Percentiles rank a stretch among this genome's conserved stretches.
Evolutionary conservation across 1,140 invertebrate species (phyloP).

Genomic region (Eumeta japonica): DNA sequence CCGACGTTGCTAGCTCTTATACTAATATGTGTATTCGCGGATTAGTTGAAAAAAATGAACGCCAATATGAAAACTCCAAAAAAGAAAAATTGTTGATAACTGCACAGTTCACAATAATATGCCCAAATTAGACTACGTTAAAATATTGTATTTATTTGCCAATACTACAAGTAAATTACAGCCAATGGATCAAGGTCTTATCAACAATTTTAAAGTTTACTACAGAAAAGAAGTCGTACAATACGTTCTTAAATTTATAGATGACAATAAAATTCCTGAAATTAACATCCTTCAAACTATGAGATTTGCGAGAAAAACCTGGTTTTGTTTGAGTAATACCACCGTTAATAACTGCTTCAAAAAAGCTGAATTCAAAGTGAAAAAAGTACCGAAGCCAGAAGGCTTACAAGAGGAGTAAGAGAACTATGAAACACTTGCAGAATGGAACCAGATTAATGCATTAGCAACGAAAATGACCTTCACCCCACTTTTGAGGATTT

Average conservation of each 20-base stretch:
- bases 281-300: slow-evolving; percentile 17
- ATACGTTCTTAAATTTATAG: slow-evolving; percentile 1
- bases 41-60: slow-evolving; percentile 4
- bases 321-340: slow-evolving; percentile 15
- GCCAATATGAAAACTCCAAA: slow-evolving; percentile 3
- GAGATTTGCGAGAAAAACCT: slow-evolving; percentile 18
- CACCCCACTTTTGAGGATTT: slow-evolving; percentile 2
- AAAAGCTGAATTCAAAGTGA: slow-evolving; percentile 14
- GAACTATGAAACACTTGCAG: too few relatives aligned
- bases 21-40: too few relatives aligned
- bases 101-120: too few relatives aligned
- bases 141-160: slow-evolving; percentile 40
- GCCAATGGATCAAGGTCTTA: slow-evolving; percentile 53
- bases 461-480: not conserved
- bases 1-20: too few relatives aligned
- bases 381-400: slow-evolving; percentile 2
- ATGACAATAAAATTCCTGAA: slow-evolving; percentile 12
- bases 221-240: slow-evolving; percentile 17
- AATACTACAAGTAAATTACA: slow-evolving; percentile 54
- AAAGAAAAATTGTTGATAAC: slow-evolving; percentile 4
- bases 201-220: slow-evolving; percentile 31
- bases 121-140: too few relatives aligned
- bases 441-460: slow-evolving; percentile 1
- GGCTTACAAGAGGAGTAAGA: slow-evolving; percentile 3
- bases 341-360: slow-evolving; percentile 21